phyloP scores from a whole-genome alignment of 2,797 vertebrate genomes.

The Sebastes steindachneri region DNA sequence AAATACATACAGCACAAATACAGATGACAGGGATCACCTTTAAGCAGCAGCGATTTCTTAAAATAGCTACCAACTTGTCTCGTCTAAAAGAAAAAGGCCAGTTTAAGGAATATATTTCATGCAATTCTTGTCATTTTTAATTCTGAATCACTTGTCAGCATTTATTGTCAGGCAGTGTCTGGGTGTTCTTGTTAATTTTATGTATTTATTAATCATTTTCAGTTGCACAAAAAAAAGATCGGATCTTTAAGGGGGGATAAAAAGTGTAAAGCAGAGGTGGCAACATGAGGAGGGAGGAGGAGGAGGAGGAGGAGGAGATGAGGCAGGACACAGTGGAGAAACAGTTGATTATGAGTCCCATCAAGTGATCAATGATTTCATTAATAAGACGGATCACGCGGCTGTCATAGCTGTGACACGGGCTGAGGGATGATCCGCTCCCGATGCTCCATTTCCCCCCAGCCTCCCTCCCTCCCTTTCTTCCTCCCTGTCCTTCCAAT shows the following conservation, averaged over 20 bases:
- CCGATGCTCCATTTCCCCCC: conserved; percentile 88
- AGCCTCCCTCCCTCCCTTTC: conserved; percentile 21
- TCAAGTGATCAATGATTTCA: conserved; percentile 99
- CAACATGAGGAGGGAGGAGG: conserved; percentile 46
- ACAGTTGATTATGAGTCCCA: conserved; percentile 96
- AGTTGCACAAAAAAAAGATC: conserved; percentile 66
- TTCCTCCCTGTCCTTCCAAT: conserved; percentile 81
- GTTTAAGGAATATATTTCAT: background rate
- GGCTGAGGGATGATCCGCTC: conserved; percentile 94
- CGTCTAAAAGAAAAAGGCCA: background rate
- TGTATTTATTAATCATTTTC: conserved; percentile 2
- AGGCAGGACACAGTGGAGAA: conserved; percentile 79
- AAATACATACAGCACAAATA: conserved; percentile 60
- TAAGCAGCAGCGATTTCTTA: background rate
- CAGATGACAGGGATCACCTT: conserved; percentile 49
- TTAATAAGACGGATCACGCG: conserved; percentile 99
- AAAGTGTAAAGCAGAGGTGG: conserved; percentile 55
- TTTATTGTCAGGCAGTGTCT: background rate
- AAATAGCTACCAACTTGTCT: background rate
- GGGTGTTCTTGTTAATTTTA: conserved; percentile 30
- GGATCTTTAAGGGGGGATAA: conserved; percentile 30
- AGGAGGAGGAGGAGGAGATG: conserved; percentile 63
- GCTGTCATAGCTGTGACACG: conserved; percentile 94
- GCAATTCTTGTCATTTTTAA: background rate
- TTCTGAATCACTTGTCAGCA: background rate